Evolutionary conservation across 2,888 invertebrate species (phyloP), one percentile per base, ranked within the genome.

Genomic region (Sussaba pulchella): DNA sequence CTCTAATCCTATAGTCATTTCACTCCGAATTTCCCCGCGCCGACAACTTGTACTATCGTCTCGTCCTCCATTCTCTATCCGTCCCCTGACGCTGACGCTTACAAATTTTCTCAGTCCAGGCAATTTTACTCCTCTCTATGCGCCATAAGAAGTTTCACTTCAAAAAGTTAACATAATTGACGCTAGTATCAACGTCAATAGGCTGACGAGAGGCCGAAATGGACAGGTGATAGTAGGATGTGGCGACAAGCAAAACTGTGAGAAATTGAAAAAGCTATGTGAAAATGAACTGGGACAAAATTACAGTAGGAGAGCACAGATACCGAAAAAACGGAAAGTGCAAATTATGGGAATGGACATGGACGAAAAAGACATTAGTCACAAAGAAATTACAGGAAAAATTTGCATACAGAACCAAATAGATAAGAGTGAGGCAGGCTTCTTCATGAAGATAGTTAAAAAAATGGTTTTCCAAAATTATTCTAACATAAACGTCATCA

Each of bases 341-440:
- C 1, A 45, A 6, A 45, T 45, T 14, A 14, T n/a, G 45, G 45
- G 45, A 45, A 12, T 45, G 14, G 45, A 45, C 14, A 45, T 14
- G 14, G 45, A 45, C 45, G 45, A 45, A 14, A n/a, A 14, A 4
- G 2, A 66, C 3, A 5, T 66, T 26, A 31, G 17, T n/a, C 17
- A 66, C 12, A 10, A 50, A 12, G 50, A 66, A 8, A 26, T 50
- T 3, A 10, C 50, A 8, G 36, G 50, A 36, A 66, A 47, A 12
- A 66, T 66, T 5, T 50, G 36, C 5, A 50, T 4, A 36, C 50
- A 66, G 31, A 50, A 66, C 14, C 31, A 12, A 36, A 39, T 66
- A 19, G 36, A 50, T 31, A 43, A 2, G 21, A 31, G 6, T 6
- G 31, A 31, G 31, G 6, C 6, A 31, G 31, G 31, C 31, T 31